These are phyloP conservation scores for Caradrina kadenii DNA, from an alignment of 2,888 invertebrate genomes.

Conservation along the genomic window DNA sequence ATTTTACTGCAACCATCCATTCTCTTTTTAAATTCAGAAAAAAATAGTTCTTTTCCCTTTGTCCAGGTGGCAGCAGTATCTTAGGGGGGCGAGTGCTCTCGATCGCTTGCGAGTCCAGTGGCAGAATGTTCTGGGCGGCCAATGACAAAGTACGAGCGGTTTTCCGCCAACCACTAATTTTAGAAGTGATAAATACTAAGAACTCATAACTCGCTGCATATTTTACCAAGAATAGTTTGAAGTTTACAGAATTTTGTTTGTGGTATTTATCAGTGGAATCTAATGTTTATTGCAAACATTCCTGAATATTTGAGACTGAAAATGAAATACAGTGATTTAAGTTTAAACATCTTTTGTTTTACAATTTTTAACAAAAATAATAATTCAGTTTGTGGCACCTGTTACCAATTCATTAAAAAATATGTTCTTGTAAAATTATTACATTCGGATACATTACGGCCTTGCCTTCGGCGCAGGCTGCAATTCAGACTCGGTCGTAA, in stretches of 20 bases:
- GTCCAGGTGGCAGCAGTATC: slow-evolving; percentile 88
- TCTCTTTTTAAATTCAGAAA: no score
- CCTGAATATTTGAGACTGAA: slow-evolving; percentile 19
- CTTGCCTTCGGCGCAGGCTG: no score
- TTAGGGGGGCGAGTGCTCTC: slow-evolving; percentile 92
- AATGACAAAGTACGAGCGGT: slow-evolving; percentile 91
- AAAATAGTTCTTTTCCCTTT: not conserved
- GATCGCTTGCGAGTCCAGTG: slow-evolving; percentile 94
- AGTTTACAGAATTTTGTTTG: slow-evolving; percentile 40
- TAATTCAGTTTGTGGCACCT: no score
- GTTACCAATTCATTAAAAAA: no score
- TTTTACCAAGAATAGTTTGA: slow-evolving; percentile 33
- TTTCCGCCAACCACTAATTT: slow-evolving; percentile 36
- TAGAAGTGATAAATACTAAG: slow-evolving; percentile 42
- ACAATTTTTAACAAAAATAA: not conserved
- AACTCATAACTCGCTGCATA: slow-evolving; percentile 35
- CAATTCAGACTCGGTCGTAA: no score
- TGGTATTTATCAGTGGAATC: slow-evolving; percentile 38
- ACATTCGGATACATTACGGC: no score
- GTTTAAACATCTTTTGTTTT: slow-evolving; percentile 3
- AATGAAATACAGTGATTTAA: not conserved
- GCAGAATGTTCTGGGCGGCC: slow-evolving; percentile 95
- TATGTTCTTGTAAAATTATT: no score
- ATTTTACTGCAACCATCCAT: no score
- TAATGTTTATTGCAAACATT: slow-evolving; percentile 36